Percentiles rank a stretch among this genome's conserved stretches.
These are phyloP conservation scores for Drosophila chauvacae DNA, from an alignment of 1,140 invertebrate genomes.

Conservation along the genomic window DNA sequence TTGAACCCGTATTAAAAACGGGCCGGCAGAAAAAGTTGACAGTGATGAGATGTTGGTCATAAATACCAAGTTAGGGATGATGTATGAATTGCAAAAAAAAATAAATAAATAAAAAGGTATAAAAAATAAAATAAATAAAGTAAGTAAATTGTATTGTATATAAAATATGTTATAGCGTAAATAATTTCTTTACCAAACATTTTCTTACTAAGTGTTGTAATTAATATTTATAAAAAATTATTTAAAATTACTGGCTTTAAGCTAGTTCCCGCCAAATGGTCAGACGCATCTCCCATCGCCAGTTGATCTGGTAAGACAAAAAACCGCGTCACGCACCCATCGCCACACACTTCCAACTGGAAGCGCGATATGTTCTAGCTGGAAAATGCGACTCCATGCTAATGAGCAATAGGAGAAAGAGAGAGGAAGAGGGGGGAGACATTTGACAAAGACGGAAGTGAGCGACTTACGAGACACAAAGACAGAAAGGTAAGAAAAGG, in stretches of 20 bases:
- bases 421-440: conserved; percentile 29
- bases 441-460: conserved; percentile 70
- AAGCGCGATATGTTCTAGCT: conserved; percentile 49
- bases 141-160: too few species aligned
- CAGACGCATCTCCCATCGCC: conserved; percentile 3
- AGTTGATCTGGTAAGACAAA: conserved; percentile 20
- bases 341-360: conserved; percentile 23
- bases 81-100: too few species aligned
- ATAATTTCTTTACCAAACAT: background rate
- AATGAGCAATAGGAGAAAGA: conserved; percentile 56
- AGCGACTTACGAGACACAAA: conserved; percentile 67
- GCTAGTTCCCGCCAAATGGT: conserved; percentile 1
- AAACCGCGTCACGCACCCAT: conserved; percentile 24
- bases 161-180: too few species aligned
- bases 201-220: too few species aligned
- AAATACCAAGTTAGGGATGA: too few species aligned
- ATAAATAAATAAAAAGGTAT: too few species aligned
- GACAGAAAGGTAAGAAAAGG: conserved; percentile 31
- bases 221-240: background rate
- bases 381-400: conserved; percentile 71
- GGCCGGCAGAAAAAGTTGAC: conserved; percentile 13
- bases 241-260: background rate
- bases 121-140: too few species aligned
- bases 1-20: conserved; percentile 32
- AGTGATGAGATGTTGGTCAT: conserved; percentile 8